Base-by-base conservation (phyloP, 2,888 invertebrate genomes). In the Aporophyla nigra region DNA sequence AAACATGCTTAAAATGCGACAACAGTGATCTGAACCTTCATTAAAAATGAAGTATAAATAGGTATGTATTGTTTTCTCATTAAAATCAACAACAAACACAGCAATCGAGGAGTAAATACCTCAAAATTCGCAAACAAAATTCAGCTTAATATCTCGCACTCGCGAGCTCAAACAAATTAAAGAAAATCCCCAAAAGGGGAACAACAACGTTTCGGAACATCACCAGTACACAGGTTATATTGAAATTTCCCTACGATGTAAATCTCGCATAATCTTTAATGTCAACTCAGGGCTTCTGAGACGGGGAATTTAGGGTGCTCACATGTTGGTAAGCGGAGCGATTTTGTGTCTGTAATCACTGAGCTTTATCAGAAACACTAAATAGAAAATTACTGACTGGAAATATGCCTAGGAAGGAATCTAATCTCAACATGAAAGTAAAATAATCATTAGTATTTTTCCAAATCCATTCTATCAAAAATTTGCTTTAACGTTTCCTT, bases 191-290 rank as follows among this genome's bases (percentile, higher is more conserved):
- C 78, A 71, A 85, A 85, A 79, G 78, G 78, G 82, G 79, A 79
- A 86, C 79, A 68, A 67, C 84, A 9, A 10, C 40, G 19, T 68
- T 77, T 59, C 14, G 46, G n/a, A 56, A 75, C 67, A 71, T 74
- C 73, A 69, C 74, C 82, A 73, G 84, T 68, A 78, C 69, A 84
- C 82, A 65, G 70, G 74, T 78, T 81, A 89, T 91, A 92, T 92
- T 92, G 85, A 88, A 91, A 90, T 88, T 90, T 86, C 65, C 83
- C 77, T 77, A 80, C 77, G 82, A 89, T 86, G 88, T 87, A 89
- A 90, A 91, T 90, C 87, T 88, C 82, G 82, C 84, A 19, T 91
- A 87, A 92, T 91, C 89, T 87, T 84, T 85, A 90, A 90, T 93
- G 92, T 92, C 93, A 93, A 92, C 92, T 88, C 72, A 76, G 75